Base-by-base conservation (phyloP, 1,140 invertebrate genomes). In the Cryptotermes secundus region DNA sequence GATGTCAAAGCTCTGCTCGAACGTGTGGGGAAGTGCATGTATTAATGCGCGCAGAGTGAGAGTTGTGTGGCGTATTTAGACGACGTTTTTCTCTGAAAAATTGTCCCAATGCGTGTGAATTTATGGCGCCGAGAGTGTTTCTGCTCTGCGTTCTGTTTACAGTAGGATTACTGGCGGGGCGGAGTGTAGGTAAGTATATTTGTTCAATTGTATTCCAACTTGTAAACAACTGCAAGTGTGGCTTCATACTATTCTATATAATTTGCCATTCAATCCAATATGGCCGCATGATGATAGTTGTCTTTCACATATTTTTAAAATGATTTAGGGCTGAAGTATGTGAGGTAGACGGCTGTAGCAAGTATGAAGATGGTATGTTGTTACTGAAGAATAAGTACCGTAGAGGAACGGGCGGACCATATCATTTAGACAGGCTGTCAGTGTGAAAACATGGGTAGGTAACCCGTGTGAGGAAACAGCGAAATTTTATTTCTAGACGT, bases 71-170 rank as follows among this genome's bases (percentile, higher is more conserved):
- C 83, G 86, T 87, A 86, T 86, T 86, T 85, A 65, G 86, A 86
- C 83, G 83, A 83, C 85, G 87, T 86, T 87, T 86, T 85, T 84
- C 84, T 84, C 84, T 86, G 84, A 87, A 85, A 86, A 85, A 84
- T 86, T 85, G 85, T 86, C 86, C 87, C 86, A 86, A 88, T 88
- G 87, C 87, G 85, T 87, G 87, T 87, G 86, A 87, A 88, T 88
- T 87, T 88, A 88, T 88, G 87, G 87, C 87, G 87, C 85, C 86
- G 83, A 86, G 87, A 86, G 86, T 87, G 85, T 86, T 88, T 85
- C 86, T 87, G 86, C 86, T 88, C 87, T 86, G 86, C 86, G 84
- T 87, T 87, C 83, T 86, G 84, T 88, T 85, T 88, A 86, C 86
- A 85, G 86, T 87, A 86, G 87, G 87, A 86, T 85, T 87, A 85